Conservation (phyloP, 2,888 invertebrate species). For the Nephrotoma guestfalica region DNA sequence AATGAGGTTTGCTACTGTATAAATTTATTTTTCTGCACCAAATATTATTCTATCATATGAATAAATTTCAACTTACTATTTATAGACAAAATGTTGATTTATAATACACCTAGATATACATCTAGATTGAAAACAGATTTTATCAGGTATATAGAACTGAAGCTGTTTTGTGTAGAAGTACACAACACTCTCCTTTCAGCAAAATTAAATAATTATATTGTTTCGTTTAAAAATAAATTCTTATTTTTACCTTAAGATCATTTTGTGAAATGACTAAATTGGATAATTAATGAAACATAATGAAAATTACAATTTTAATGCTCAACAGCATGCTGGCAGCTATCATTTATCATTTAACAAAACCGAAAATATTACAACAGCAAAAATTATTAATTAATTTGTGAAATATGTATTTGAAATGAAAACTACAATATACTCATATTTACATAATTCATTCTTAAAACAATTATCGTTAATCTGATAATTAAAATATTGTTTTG, state of each 20-base stretch:
- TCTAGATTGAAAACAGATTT: no score
- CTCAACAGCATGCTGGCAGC: background rate
- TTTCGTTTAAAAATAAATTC: no score
- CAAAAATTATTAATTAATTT: background rate
- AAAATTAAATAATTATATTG: no score
- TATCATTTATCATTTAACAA: background rate
- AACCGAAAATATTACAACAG: background rate
- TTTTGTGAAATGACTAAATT: background rate
- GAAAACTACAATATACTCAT: background rate
- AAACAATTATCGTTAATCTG: background rate
- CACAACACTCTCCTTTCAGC: no score
- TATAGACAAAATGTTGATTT: no score
- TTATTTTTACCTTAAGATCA: background rate
- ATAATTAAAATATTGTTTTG: background rate
- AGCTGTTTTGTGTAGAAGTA: no score
- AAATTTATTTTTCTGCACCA: no score
- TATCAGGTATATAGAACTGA: no score
- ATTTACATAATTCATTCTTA: background rate
- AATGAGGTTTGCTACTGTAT: no score
- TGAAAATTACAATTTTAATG: background rate
- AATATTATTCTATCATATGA: no score
- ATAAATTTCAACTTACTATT: no score
- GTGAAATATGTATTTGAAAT: background rate
- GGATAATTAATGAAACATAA: background rate
- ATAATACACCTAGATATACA: no score